Base-by-base conservation (phyloP, 2,797 vertebrate species). In the Huso huso region DNA sequence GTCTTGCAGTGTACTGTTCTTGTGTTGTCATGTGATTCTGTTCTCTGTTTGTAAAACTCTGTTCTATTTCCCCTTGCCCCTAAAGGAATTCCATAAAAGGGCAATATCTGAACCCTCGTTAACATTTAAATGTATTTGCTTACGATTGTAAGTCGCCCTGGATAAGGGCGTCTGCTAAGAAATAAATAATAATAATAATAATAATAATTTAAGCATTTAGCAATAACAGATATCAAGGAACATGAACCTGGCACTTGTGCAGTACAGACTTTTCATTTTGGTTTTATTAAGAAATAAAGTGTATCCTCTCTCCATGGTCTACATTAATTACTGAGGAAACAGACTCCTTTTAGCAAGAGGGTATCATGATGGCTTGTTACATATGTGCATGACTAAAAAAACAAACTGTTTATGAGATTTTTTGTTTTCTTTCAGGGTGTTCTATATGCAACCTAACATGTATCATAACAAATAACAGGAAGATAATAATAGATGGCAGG, bases 41-140 rank as follows among this genome's bases (percentile, higher is more conserved):
- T 96, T 95, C 91, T 95, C 90, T 94, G 92, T 93, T 90, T 49
- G 89, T 91, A 83, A 87, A 81, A 82, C 75, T 76, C 78, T 86
- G 79, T 89, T 75, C 77, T 74, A 84, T 83, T 77, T 81, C 73
- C 73, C 76, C 70, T 77, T 69, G 65, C 50, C 48, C n/a, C 12
- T 48, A 49, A 79, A 74, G 78, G 77, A 75, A 86, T 89, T 93
- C 86, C 92, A 91, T 91, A 92, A 91, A 94, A 90, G 89, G 89
- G 87, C 87, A 37, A 37, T 37, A 3, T 37, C 23, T 37, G 23
- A 37, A 37, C 23, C 4, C 23, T 37, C 23, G 23, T 37, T 37
- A 37, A 37, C 23, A 4, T 37, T 37, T n/a, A n/a, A n/a, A n/a
- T n/a, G n/a, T n/a, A n/a, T n/a, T n/a, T n/a, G n/a, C n/a, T n/a